Evolutionary conservation across 2,888 invertebrate genomes (phyloP), one percentile per base, ranked within the genome.

Genomic region (Helleia helle): DNA sequence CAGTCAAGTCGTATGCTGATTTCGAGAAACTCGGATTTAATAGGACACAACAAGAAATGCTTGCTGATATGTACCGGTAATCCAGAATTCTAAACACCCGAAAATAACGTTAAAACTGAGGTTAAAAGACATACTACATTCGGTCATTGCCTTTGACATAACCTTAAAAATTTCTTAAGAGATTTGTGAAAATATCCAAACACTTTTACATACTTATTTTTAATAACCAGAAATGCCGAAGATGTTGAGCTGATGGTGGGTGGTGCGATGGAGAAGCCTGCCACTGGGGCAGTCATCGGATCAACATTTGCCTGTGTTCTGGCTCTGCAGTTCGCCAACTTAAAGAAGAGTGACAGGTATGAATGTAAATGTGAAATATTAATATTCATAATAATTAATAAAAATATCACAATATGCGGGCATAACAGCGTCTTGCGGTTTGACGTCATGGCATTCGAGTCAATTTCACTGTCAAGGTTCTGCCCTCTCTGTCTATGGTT

Each of bases 221-320:
- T n/a, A n/a, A n/a, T n/a, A n/a, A n/a, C n/a, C 53, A 88, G 89
- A 42, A 86, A 83, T 41, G 84, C 91, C 1, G 90, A 91, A 52
- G 95, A 97, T 56, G 87, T 97, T 11, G 97, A 97, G 63, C 80
- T 97, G 8, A 87, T 96, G 56, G 88, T 93, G 3, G 97, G 94
- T 22, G 95, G 93, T 2, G 81, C 95, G 7, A 84, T 95, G 47
- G 97, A 97, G 71, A 88, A 87, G 40, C 91, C 95, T 0, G 87
- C 87, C 0, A 88, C 91, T 1, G 96, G 95, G 3, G 92, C 94
- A 0, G 88, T 94, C 0, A 90, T 97, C 3, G 97, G 97, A 1
- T 92, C 93, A 0, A 96, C 96, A 0, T 90, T 96, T 38, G 91
- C 92, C n/a, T 97, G 97, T 58, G 86, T 97, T 4, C 64, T 97